These are phyloP conservation scores for Cybosia mesomella DNA, from an alignment of 2,888 invertebrate genomes.

Conservation along the genomic window DNA sequence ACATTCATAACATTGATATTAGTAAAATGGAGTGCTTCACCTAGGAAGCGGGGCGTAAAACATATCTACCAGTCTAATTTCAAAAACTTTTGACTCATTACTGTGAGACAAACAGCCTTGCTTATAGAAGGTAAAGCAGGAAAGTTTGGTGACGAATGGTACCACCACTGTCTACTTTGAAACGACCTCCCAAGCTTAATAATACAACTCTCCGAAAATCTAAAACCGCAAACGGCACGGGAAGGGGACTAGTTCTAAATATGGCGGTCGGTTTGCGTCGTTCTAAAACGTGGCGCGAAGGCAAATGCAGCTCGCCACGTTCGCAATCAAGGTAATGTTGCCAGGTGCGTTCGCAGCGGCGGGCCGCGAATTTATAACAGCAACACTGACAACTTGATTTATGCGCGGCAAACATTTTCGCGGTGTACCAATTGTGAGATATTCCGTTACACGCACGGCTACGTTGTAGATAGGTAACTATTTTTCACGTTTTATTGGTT, in stretches of 20 bases:
- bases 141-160: slow-evolving; percentile 62
- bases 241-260: slow-evolving; percentile 39
- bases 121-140: slow-evolving; percentile 63
- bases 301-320: slow-evolving; percentile 66
- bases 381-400: slow-evolving; percentile 83
- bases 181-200: slow-evolving; percentile 23
- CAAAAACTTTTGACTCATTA: slow-evolving; percentile 73
- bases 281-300: slow-evolving; percentile 60
- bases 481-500: slow-evolving; percentile 79
- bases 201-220: slow-evolving; percentile 4
- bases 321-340: slow-evolving; percentile 83
- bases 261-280: slow-evolving; percentile 30
- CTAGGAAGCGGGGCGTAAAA: slow-evolving; percentile 38
- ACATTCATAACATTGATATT: slow-evolving; percentile 65
- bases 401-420: slow-evolving; percentile 75
- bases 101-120: slow-evolving; percentile 69
- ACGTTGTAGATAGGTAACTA: slow-evolving; percentile 65
- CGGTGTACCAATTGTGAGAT: slow-evolving; percentile 67
- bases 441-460: slow-evolving; percentile 71
- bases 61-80: slow-evolving; percentile 56
- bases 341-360: slow-evolving; percentile 78
- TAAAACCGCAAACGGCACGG: not conserved
- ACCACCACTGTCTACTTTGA: slow-evolving; percentile 48
- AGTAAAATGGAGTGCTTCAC: slow-evolving; percentile 50
- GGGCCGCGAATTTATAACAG: slow-evolving; percentile 80